Evolutionary conservation across 2,113 vertebrate genomes (phyloP).

Genomic region (Pseudopodoces humilis): DNA sequence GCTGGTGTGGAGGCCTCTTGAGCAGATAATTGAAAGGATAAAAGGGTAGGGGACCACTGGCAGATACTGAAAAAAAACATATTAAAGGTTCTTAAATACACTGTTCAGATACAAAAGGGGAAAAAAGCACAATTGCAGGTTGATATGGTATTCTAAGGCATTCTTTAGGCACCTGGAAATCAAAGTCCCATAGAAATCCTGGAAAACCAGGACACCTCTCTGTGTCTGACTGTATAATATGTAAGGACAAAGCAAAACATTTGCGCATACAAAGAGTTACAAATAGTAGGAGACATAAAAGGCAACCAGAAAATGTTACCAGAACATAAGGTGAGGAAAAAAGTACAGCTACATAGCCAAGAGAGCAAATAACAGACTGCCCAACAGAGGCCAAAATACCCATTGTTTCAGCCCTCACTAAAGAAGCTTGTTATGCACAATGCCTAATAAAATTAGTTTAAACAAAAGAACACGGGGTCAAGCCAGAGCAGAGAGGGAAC

Average conservation of each 20-base stretch:
- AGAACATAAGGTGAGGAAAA: background rate
- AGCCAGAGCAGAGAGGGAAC: background rate
- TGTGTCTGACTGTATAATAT: background rate
- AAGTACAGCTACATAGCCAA: background rate
- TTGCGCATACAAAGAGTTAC: background rate
- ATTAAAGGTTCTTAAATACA: background rate
- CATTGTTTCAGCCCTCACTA: background rate
- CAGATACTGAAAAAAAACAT: background rate
- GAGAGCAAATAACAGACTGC: background rate
- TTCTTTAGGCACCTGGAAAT: background rate
- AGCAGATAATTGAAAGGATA: slow-evolving; percentile 4
- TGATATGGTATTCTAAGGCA: background rate
- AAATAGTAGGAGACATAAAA: background rate
- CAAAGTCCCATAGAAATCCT: background rate
- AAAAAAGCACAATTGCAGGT: background rate
- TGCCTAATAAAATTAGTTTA: background rate
- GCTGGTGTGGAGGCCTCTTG: background rate
- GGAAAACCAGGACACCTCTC: slow-evolving; percentile 20
- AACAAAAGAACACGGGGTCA: background rate
- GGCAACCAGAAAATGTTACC: background rate
- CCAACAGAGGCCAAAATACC: background rate
- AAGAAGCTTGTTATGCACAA: background rate
- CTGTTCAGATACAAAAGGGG: background rate
- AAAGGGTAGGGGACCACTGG: background rate
- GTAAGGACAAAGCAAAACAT: background rate